Conservation (phyloP, 2,888 invertebrate genomes). For the Agonopterix arenella region DNA sequence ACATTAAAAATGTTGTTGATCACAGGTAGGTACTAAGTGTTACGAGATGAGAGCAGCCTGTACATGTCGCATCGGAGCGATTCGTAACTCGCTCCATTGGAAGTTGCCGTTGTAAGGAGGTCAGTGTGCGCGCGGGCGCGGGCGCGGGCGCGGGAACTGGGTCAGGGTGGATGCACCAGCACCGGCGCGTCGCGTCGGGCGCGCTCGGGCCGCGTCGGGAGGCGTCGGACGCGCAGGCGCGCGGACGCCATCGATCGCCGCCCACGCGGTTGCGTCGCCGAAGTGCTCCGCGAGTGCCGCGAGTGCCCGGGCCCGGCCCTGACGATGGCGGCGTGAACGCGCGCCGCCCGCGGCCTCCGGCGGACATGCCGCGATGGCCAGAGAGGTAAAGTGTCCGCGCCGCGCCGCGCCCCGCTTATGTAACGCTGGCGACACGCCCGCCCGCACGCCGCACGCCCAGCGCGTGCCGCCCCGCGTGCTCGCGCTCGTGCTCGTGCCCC, state of each 20-base stretch:
- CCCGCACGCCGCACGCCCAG: slow-evolving; percentile 1
- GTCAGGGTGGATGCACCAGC: slow-evolving; percentile 60
- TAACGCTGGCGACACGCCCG: slow-evolving; percentile 38
- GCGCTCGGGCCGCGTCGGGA: slow-evolving; percentile 34
- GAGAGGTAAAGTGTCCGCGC: slow-evolving; percentile 74
- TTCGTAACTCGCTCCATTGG: slow-evolving; percentile 26
- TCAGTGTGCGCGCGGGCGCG: slow-evolving; percentile 52
- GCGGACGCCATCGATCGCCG: slow-evolving; percentile 51
- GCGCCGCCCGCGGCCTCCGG: slow-evolving; percentile 77
- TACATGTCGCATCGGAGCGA: slow-evolving; percentile 5
- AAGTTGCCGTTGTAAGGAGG: slow-evolving; percentile 31
- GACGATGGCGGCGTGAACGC: slow-evolving; percentile 74
- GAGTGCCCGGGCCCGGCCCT: slow-evolving; percentile 64
- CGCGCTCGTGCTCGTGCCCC: slow-evolving; percentile 9
- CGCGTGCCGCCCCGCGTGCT: slow-evolving; percentile 14
- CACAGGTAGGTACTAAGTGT: too few species aligned
- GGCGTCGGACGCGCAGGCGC: slow-evolving; percentile 44
- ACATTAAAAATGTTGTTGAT: too few species aligned
- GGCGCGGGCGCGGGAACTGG: slow-evolving; percentile 46
- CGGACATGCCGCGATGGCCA: slow-evolving; percentile 84
- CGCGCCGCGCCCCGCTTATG: slow-evolving; percentile 32
- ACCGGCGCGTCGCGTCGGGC: slow-evolving; percentile 25
- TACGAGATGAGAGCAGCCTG: too few species aligned
- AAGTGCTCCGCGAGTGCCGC: slow-evolving; percentile 64
- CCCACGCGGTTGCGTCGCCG: slow-evolving; percentile 47